These are phyloP conservation scores for Lycocerus yunnanus DNA, from an alignment of 2,888 invertebrate species.

Conservation along the genomic window DNA sequence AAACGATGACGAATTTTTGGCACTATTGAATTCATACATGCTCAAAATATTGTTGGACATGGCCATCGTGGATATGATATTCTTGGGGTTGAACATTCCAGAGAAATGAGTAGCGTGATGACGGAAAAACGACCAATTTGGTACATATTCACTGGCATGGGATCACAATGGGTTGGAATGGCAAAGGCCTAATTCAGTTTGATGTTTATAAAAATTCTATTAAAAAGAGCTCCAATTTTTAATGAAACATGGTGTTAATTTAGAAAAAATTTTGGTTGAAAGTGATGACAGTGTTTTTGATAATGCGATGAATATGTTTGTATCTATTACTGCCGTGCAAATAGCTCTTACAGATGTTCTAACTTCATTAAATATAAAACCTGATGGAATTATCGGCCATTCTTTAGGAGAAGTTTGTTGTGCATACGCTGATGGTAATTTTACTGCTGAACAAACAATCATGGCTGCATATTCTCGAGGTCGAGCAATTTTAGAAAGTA, in stretches of 20 bases:
- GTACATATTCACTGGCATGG: conserved; percentile 98
- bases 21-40: conserved; percentile 75
- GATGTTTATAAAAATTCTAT: conserved; percentile 84
- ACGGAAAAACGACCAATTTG: conserved; percentile 81
- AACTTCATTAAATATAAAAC: conserved; percentile 72
- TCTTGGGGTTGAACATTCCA: conserved; percentile 60
- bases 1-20: conserved; percentile 75
- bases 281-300: conserved; percentile 81
- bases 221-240: conserved; percentile 75
- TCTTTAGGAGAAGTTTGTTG: conserved; percentile 94
- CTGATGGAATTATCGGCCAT: conserved; percentile 96
- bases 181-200: conserved; percentile 81
- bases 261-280: conserved; percentile 78
- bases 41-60: conserved; percentile 74
- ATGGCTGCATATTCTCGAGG: conserved; percentile 95
- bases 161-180: conserved; percentile 98
- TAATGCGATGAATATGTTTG: conserved; percentile 87
- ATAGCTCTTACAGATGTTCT: conserved; percentile 93
- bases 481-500: conserved; percentile 77
- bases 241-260: conserved; percentile 77
- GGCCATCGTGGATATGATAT: conserved; percentile 81
- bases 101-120: conserved; percentile 58
- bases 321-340: conserved; percentile 94
- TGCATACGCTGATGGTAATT: conserved; percentile 94
- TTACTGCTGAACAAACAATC: conserved; percentile 93